Evolutionary conservation across 2,113 vertebrate species (phyloP), one percentile per base, ranked within the genome.

Genomic region (Mesocricetus auratus): DNA sequence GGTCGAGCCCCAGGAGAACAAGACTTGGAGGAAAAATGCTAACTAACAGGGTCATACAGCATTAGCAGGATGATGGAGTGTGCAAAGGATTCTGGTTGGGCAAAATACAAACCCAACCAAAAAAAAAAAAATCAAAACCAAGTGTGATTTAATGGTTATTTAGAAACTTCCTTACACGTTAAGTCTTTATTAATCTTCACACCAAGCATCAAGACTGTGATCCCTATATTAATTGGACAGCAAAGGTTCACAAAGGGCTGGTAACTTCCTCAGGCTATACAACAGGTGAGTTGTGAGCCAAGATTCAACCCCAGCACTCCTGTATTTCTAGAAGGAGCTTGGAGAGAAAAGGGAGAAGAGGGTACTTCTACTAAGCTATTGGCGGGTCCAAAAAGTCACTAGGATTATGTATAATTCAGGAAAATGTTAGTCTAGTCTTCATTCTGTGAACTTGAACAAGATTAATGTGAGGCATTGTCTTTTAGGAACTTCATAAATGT

Each of bases 361-460:
- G 42, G n/a, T n/a, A 33, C 26, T 78, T 16, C 24, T 82, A 3
- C 21, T 66, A 21, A 96, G 81, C 68, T n/a, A 77, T 75, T 66
- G 4, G 15, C 79, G 64, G 21, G 9, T 56, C 50, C 81, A 42
- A 77, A 86, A 90, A 71, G 64, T 68, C 47, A 36, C 66, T 68
- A 75, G 73, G n/a, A 81, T 94, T 86, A 79, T 69, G 9, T 69
- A 47, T 77, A 93, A 60, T 60, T 31, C 3, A 64, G 64, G 39
- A 64, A 87, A 66, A 53, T 31, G 21, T 87, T 36, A 22, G 22
- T 7, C 87, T 64, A 31, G 36, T 75, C 58, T 71, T 97, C 29
- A 60, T 86, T 94, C 79, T 85, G 93, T 88, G 62, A 96, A 68
- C n/a, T 62, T 92, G 78, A 94, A 58, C 81, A 94, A 93, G 56